Percentiles rank a stretch among this genome's conserved stretches.
Conservation (phyloP, 2,888 invertebrate species). For the Noctua fimbriata region DNA sequence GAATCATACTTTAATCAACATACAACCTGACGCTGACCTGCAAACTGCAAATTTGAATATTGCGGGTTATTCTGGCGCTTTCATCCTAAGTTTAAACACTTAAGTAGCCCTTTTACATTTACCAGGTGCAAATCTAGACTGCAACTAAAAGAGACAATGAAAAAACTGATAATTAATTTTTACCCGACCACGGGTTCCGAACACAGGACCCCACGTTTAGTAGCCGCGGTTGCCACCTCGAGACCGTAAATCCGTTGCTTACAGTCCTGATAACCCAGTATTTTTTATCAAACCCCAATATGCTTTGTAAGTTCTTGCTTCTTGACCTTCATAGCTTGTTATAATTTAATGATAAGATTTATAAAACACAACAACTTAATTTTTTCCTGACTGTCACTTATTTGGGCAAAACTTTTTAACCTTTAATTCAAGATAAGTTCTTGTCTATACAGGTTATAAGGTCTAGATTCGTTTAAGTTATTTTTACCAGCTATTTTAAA, state of each 20-base stretch:
- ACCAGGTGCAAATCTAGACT: too few relatives aligned
- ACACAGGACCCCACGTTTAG: background rate
- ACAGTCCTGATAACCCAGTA: background rate
- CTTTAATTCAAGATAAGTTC: slow-evolving; percentile 3
- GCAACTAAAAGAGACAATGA: too few relatives aligned
- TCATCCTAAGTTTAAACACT: too few relatives aligned
- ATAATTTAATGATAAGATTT: background rate
- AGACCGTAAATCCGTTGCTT: background rate
- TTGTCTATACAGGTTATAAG: background rate
- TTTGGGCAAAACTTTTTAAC: background rate
- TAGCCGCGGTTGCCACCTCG: background rate
- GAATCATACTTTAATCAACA: too few relatives aligned
- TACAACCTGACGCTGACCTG: too few relatives aligned
- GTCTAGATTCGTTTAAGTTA: slow-evolving; percentile 19
- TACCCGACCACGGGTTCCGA: too few relatives aligned
- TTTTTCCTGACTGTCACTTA: background rate
- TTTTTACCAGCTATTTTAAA: slow-evolving; percentile 13
- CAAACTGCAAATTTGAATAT: too few relatives aligned
- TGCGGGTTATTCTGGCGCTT: too few relatives aligned
- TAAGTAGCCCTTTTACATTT: too few relatives aligned
- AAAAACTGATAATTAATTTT: too few relatives aligned
- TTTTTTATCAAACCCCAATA: background rate
- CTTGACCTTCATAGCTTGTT: background rate
- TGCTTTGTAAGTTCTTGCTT: background rate
- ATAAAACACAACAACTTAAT: background rate